These are phyloP conservation scores for Aphelenchoides besseyi DNA, from an alignment of 1,140 invertebrate genomes.

Conservation along the genomic window DNA sequence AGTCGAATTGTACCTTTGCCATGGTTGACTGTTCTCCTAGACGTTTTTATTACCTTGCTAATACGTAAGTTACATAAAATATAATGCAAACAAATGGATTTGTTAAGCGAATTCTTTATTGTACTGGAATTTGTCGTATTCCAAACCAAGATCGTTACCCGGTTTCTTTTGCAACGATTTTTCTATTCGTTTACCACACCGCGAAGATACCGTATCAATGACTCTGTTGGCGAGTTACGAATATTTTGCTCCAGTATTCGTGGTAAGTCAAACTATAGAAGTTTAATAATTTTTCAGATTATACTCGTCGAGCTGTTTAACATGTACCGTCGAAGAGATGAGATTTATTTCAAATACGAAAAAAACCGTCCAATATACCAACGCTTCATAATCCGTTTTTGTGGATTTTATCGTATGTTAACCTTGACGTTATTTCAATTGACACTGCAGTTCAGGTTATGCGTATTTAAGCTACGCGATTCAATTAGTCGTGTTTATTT, in stretches of 20 bases:
- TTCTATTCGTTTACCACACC: not conserved
- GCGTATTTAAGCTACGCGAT: not conserved
- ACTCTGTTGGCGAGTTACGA: not conserved
- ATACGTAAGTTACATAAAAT: not conserved
- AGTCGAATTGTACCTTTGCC: not conserved
- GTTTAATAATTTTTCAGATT: not conserved
- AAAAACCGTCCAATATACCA: not conserved
- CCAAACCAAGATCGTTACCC: not conserved
- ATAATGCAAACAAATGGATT: not conserved
- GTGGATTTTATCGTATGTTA: not conserved
- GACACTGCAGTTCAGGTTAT: not conserved
- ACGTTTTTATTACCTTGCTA: not conserved
- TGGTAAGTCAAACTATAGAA: not conserved
- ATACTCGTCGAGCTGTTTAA: not conserved
- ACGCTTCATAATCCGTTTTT: not conserved
- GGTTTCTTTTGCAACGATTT: slow-evolving; percentile 13
- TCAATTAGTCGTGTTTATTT: not conserved
- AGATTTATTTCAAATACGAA: slow-evolving; percentile 4
- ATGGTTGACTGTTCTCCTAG: not conserved
- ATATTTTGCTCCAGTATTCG: not conserved
- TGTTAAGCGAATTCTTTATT: not conserved
- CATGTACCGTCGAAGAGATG: not conserved
- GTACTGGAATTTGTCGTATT: not conserved
- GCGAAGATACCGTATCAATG: not conserved
- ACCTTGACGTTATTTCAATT: not conserved